These are phyloP conservation scores for Cebus imitator DNA, from an alignment of 2,113 vertebrate species.

Conservation along the genomic window DNA sequence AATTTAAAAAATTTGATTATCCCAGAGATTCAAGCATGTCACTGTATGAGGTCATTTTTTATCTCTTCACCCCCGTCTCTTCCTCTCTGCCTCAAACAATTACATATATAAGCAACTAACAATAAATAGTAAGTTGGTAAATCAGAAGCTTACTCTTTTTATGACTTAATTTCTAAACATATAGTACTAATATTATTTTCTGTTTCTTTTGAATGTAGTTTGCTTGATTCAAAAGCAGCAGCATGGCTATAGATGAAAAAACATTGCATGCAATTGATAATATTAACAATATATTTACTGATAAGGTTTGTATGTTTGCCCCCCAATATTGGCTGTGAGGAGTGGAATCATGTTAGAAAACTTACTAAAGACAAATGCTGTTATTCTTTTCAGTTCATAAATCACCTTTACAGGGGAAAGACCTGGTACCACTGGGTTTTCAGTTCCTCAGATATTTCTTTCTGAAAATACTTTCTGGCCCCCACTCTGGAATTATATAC, in stretches of 20 bases:
- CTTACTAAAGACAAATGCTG: background rate
- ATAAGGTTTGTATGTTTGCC: background rate
- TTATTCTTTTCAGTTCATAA: background rate
- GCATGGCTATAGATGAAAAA: background rate
- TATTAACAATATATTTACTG: background rate
- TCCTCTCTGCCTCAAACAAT: background rate
- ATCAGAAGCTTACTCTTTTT: background rate
- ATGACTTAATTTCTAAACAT: background rate
- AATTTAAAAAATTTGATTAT: background rate
- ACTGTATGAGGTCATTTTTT: background rate
- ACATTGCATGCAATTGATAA: background rate
- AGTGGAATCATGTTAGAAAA: background rate
- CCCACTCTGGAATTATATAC: background rate
- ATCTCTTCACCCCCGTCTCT: rapidly evolving
- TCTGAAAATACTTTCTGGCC: background rate
- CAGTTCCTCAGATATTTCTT: background rate
- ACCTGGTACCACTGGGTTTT: background rate
- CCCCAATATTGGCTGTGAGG: background rate
- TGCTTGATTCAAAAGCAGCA: background rate
- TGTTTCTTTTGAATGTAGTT: background rate
- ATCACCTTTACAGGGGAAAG: background rate
- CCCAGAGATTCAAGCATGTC: background rate
- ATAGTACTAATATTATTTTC: background rate
- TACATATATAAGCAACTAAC: background rate
- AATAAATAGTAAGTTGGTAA: background rate